These are phyloP conservation scores for Elachura formosa DNA, from an alignment of 2,113 vertebrate genomes.

Conservation along the genomic window DNA sequence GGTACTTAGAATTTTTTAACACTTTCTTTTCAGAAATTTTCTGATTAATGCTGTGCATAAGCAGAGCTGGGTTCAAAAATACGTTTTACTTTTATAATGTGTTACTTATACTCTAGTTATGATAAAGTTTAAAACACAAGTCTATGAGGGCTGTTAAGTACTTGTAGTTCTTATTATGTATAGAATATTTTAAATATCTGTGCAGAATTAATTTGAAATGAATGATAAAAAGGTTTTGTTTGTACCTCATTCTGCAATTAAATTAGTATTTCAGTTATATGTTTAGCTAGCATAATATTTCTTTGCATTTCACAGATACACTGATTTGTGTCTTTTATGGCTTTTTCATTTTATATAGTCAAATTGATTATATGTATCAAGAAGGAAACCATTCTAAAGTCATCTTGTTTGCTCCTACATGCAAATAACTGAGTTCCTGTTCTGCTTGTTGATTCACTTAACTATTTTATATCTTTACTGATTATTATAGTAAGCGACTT, in stretches of 20 bases:
- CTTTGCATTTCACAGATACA: neutral
- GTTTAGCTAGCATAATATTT: neutral
- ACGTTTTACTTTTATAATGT: neutral
- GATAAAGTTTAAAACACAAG: neutral
- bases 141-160: neutral
- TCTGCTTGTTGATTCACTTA: neutral
- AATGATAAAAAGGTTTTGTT: neutral
- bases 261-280: neutral
- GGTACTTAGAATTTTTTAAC: neutral
- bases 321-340: neutral
- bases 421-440: neutral
- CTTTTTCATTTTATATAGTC: neutral
- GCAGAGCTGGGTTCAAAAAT: neutral
- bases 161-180: neutral
- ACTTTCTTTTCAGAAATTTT: neutral
- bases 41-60: neutral
- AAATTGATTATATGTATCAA: neutral
- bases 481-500: neutral
- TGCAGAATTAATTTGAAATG: neutral
- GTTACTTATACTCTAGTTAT: neutral
- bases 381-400: neutral
- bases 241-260: neutral
- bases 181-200: neutral
- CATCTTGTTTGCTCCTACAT: neutral
- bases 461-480: neutral